Evolutionary conservation across 1,140 invertebrate species (phyloP), one percentile per base, ranked within the genome.

Genomic region (Hermatobates lingyangjiaoensis): DNA sequence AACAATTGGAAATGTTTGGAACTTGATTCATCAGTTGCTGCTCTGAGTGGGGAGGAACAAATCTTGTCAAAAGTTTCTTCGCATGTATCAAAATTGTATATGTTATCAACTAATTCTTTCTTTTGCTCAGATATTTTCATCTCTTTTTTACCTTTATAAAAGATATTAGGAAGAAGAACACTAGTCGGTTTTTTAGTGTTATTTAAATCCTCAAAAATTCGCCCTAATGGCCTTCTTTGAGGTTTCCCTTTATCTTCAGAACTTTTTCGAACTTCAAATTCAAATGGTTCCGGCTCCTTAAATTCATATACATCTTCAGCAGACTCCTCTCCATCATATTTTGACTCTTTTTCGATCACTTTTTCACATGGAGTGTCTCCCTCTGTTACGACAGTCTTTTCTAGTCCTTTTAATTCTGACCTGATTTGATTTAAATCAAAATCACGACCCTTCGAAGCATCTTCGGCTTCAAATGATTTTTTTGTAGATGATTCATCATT

Each of bases 371-470:
- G 18, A 53, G 12, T 66, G 52, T 15, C 65, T 53, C 34, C 69
- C 61, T 42, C 71, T 15, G 21, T 50, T 60, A 75, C 73, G 0
- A 76, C 67, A 4, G 73, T 70, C 60, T 77, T 78, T 48, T 75
- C 74, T 26, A 87, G 76, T 21, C 83, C 83, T 64, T 87, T 89
- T 0, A 87, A 62, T 63, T 88, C 84, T 0, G 81, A 85, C 56
- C 83, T 67, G 52, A 87, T 87, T 67, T 87, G 80, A 66, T 82
- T 84, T 1, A 87, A 67, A 67, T 87, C 83, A 59, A 84, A 86
- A 61, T 84, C 81, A 3, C 80, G 68, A 15, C 79, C 78, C 56
- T 78, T 79, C 0, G 74, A 67, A 60, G 50, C 57, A 21, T 54
- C 48, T 10, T 53, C 50, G 12, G 39, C 21, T 18, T 42, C 39